Conservation (phyloP, 2,888 invertebrate genomes). For the Catotricha subobsoleta region DNA sequence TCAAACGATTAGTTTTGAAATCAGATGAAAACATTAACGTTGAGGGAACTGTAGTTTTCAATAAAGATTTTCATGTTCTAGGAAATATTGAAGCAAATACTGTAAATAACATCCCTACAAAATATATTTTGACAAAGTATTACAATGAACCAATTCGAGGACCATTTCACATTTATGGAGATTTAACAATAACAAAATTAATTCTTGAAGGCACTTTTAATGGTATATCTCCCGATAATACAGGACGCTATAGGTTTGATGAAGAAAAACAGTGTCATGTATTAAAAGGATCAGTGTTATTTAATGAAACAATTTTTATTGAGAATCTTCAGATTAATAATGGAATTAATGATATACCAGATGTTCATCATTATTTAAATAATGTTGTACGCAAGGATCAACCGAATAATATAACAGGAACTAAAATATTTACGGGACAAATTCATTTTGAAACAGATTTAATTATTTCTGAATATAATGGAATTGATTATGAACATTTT, state of each 20-base stretch:
- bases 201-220: slow-evolving; percentile 15
- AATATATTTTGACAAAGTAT: slow-evolving; percentile 25
- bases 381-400: slow-evolving; percentile 19
- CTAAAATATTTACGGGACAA: slow-evolving; percentile 21
- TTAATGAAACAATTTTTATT: slow-evolving; percentile 13
- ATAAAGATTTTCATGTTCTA: slow-evolving; percentile 21
- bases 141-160: slow-evolving; percentile 15
- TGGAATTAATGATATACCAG: slow-evolving; percentile 16
- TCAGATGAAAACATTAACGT: slow-evolving; percentile 20
- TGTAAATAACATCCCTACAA: slow-evolving; percentile 26
- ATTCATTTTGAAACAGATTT: slow-evolving; percentile 21
- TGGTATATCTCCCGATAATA: slow-evolving; percentile 12
- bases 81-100: slow-evolving; percentile 20
- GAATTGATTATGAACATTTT: slow-evolving; percentile 22
- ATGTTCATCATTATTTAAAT: slow-evolving; percentile 16
- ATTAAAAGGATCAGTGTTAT: slow-evolving; percentile 16
- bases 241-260: slow-evolving; percentile 17
- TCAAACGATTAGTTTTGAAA: slow-evolving; percentile 28
- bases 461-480: slow-evolving; percentile 21
- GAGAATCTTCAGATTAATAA: slow-evolving; percentile 18
- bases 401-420: slow-evolving; percentile 15
- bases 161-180: slow-evolving; percentile 18
- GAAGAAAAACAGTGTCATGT: slow-evolving; percentile 14
- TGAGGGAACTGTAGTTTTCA: slow-evolving; percentile 19
- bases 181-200: slow-evolving; percentile 16